Evolutionary conservation across 2,113 vertebrate species (phyloP).

Genomic region (Ctenomys sociabilis): DNA sequence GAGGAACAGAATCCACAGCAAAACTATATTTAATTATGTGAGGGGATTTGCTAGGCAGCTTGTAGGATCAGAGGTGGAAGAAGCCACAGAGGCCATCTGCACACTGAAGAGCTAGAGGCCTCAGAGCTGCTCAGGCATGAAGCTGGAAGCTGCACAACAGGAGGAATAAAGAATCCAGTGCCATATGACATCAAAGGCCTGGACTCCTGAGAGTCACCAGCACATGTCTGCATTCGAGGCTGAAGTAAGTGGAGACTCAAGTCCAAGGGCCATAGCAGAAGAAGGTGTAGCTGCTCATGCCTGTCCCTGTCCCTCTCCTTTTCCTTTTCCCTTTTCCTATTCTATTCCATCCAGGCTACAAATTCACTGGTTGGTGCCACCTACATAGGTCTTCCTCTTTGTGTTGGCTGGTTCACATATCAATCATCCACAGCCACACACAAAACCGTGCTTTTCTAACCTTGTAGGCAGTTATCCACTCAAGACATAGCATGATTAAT

Average conservation of each 20-base stretch:
- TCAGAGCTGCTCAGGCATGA: not conserved
- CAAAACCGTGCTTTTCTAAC: not conserved
- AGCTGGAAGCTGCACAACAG: not conserved
- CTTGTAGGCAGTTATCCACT: not conserved
- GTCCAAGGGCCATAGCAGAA: not conserved
- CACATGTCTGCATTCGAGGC: not conserved
- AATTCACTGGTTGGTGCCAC: not conserved
- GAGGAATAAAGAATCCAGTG: not conserved
- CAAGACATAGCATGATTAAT: not conserved
- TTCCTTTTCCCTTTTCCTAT: not conserved
- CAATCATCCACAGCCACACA: not conserved
- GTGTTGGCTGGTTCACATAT: not conserved
- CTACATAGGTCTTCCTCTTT: not conserved
- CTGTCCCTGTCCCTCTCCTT: not conserved
- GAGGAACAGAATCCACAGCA: not conserved
- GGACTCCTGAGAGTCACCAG: not conserved
- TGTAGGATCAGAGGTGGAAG: not conserved
- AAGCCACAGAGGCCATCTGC: not conserved
- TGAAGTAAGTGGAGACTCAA: not conserved
- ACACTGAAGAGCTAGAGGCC: not conserved
- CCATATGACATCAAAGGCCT: not conserved
- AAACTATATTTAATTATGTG: not conserved
- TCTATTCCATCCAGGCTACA: not conserved
- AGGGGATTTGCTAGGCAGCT: not conserved
- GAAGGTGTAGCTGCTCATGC: not conserved